These are phyloP conservation scores for Centrocercus urophasianus DNA, from an alignment of 2,113 vertebrate species.

Conservation along the genomic window DNA sequence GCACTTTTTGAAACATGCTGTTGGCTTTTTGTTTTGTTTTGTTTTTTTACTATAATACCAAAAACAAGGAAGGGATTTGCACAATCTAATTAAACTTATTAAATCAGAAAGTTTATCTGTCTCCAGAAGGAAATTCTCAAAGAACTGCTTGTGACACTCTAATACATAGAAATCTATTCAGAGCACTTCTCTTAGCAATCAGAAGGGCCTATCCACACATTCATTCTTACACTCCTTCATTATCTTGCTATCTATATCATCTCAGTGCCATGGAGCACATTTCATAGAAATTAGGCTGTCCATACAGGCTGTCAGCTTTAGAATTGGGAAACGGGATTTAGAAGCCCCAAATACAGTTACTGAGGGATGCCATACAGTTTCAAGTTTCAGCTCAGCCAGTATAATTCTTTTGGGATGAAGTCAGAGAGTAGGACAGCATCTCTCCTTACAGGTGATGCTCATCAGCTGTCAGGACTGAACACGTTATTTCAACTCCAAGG, in stretches of 20 bases:
- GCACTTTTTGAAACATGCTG: background rate
- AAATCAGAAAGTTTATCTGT: background rate
- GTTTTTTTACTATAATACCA: background rate
- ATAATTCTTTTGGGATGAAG: background rate
- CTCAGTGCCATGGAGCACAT: background rate
- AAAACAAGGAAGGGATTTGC: background rate
- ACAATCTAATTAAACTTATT: background rate
- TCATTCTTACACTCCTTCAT: background rate
- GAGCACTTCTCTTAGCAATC: background rate
- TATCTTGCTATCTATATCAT: background rate
- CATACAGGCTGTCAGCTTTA: background rate
- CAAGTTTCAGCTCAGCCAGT: background rate
- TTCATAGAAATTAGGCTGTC: background rate
- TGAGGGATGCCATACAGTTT: background rate
- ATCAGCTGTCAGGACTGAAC: background rate
- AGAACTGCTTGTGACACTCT: background rate
- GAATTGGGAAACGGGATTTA: background rate
- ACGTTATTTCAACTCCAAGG: background rate
- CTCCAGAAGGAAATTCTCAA: background rate
- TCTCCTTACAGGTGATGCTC: rapidly evolving
- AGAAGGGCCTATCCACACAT: background rate
- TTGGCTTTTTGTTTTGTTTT: too few relatives aligned
- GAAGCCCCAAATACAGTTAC: background rate
- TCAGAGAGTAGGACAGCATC: background rate
- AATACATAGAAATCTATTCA: background rate